A percentile compares a stretch with the other conserved stretches of the same genome.
Evolutionary conservation across 2,113 vertebrate genomes (phyloP).

Genomic region (Mirounga angustirostris): DNA sequence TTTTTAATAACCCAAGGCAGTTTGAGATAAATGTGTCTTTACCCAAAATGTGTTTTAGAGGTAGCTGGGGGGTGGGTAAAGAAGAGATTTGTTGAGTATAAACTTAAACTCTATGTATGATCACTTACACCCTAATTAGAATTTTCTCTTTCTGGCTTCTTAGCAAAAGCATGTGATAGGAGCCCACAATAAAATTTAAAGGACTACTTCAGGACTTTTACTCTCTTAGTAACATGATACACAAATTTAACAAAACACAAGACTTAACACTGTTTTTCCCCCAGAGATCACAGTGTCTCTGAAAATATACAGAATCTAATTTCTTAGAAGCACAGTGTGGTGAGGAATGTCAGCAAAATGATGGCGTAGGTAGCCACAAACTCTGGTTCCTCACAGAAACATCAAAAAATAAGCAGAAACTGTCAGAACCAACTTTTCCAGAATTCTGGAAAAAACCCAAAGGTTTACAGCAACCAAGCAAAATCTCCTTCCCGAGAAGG

Average conservation of each 20-base stretch:
- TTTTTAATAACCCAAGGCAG: conserved; percentile 23
- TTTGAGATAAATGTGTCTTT: neutral
- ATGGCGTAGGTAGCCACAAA: neutral
- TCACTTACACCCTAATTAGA: neutral
- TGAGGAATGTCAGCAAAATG: neutral
- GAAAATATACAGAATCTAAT: conserved; percentile 15
- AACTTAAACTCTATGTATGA: neutral
- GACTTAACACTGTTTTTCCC: neutral
- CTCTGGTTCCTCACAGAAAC: neutral
- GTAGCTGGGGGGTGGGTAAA: neutral
- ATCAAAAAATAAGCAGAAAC: neutral
- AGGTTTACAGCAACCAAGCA: neutral
- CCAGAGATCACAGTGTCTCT: neutral
- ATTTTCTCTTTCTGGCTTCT: neutral
- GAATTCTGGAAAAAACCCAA: neutral
- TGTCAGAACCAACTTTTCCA: neutral
- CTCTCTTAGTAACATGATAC: conserved; percentile 24
- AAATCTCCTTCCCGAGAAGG: neutral
- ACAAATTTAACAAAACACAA: conserved; percentile 48
- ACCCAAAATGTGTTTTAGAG: neutral
- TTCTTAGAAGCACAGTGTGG: neutral
- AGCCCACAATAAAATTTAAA: conserved; percentile 9
- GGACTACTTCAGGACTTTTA: neutral
- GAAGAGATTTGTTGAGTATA: neutral
- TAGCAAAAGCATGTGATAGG: neutral